Base-by-base conservation (phyloP, 2,888 invertebrate genomes). In the Zygothrica quintamaculata region DNA sequence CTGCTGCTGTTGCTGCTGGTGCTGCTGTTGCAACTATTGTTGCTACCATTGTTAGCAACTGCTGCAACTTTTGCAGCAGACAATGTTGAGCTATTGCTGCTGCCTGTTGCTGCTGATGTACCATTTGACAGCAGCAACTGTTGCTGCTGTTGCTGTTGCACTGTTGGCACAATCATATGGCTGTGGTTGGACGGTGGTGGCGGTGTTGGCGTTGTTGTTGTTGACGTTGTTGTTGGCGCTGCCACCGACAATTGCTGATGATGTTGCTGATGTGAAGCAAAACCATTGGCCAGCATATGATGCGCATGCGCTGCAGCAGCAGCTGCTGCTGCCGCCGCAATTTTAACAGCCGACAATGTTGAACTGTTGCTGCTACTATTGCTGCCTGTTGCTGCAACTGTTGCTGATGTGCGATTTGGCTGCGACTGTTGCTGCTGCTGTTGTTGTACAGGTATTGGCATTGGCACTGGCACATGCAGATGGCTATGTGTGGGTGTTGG, bases 271-370 rank as follows among this genome's bases (percentile, higher is more conserved):
- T 60, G 72, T 22, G 48, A 72, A 6, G 48, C 70, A 18, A 74
- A 74, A 8, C 71, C 51, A 15, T 58, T 71, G 22, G 75, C 43
- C 16, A 71, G 1, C 34, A 70, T 58, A 46, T 69, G 60, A 43
- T 82, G 77, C 36, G 82, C 61, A 52, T 67, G 85, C 22, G 81
- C 47, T 5, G 77, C 53, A n/a, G 75, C 72, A 60, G 74, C 76
- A 34, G 86, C 76, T 25, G 86, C 82, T 26, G 87, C 89, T 13
- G 84, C 88, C 44, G 88, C 86, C 0, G 79, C 77, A 33, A 88
- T 74, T 48, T 88, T 65, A 13, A 53, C 60, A 33, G 71, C 55
- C n/a, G 67, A 48, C 25, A 58, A n/a, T 9, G 53, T 39, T 9
- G 29, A 29, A 9, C n/a, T 29, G 29, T 29, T 56, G 46, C 12